These are phyloP conservation scores for Synergus itoensis DNA, from an alignment of 2,888 invertebrate genomes.

Conservation along the genomic window DNA sequence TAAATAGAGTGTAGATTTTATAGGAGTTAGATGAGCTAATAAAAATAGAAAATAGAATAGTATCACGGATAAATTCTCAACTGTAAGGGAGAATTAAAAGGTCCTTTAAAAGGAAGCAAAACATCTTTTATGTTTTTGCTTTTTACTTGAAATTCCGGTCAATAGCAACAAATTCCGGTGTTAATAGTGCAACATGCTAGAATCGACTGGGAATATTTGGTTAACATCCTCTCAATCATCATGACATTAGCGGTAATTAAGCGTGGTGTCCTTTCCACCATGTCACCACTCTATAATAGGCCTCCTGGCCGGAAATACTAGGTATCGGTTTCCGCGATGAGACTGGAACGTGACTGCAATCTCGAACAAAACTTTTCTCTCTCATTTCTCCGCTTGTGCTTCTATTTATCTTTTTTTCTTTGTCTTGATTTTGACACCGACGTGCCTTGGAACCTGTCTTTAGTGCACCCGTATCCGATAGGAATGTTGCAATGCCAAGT, in stretches of 20 bases:
- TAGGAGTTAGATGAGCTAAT: no score
- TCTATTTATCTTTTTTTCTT: conserved; percentile 8
- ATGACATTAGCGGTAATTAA: conserved; percentile 61
- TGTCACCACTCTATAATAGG: no score
- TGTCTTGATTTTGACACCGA: conserved; percentile 20
- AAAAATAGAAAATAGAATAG: no score
- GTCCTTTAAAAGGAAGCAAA: not conserved
- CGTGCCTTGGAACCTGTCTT: not conserved
- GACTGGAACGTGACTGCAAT: no score
- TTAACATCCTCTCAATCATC: conserved; percentile 68
- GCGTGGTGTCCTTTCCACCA: no score
- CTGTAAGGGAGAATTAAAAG: no score
- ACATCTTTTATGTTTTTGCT: not conserved
- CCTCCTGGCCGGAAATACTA: no score
- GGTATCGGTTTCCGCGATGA: no score
- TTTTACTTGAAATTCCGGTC: not conserved
- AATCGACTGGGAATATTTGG: conserved; percentile 44
- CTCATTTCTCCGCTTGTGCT: not conserved
- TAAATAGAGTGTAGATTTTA: no score
- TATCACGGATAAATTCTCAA: no score
- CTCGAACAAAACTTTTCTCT: not conserved
- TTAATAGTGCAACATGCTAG: not conserved
- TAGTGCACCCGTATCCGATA: not conserved
- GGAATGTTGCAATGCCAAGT: not conserved
- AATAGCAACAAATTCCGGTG: no score